Evolutionary conservation across 2,113 vertebrate species (phyloP).

Genomic region (Ictalurus furcatus): DNA sequence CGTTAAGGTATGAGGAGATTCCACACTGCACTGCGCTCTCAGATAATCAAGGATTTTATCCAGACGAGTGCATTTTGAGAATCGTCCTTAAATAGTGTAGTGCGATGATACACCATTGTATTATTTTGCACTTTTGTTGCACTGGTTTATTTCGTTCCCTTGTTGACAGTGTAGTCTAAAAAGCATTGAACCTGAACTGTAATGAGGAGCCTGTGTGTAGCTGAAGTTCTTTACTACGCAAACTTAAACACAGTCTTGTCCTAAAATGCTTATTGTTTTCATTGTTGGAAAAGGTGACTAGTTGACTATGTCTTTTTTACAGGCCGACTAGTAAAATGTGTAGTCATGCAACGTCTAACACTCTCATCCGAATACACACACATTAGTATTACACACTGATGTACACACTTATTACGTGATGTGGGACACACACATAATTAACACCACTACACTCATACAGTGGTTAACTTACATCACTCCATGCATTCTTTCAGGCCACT

Average conservation of each 20-base stretch:
- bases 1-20: too few relatives aligned
- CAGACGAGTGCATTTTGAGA: too few relatives aligned
- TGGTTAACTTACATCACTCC: neutral
- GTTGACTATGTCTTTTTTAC: neutral
- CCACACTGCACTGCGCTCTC: too few relatives aligned
- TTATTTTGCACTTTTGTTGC: neutral
- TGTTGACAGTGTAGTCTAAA: neutral
- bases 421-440: neutral
- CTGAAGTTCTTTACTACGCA: too few relatives aligned
- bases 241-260: neutral
- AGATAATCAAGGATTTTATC: too few relatives aligned
- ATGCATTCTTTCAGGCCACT: conserved; percentile 58
- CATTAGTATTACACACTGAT: neutral
- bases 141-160: too few relatives aligned
- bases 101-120: neutral
- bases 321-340: neutral
- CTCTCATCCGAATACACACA: neutral
- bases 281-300: too few relatives aligned
- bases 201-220: too few relatives aligned
- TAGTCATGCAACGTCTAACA: neutral
- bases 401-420: neutral
- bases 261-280: too few relatives aligned
- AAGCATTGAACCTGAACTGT: too few relatives aligned
- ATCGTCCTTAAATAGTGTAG: neutral
- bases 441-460: neutral